Percentiles rank a stretch among this genome's conserved stretches.
phyloP scores from a whole-genome alignment of 1,140 invertebrate species.

The Reticulitermes speratus region DNA sequence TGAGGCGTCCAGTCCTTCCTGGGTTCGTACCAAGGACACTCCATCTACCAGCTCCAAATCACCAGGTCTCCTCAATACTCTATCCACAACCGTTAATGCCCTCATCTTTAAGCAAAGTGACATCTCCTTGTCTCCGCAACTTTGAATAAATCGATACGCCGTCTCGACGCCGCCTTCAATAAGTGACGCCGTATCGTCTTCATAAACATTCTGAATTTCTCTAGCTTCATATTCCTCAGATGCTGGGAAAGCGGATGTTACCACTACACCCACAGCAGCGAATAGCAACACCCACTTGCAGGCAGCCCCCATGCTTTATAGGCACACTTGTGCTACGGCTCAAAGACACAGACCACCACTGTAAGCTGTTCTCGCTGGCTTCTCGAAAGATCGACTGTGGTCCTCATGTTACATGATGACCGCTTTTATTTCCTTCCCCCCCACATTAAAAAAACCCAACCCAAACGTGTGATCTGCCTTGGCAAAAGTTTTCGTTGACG shows the following conservation, averaged over 20 bases:
- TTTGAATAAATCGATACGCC: slow-evolving; percentile 64
- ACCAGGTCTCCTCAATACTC: slow-evolving; percentile 53
- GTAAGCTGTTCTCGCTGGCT: background rate
- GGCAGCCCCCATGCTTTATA: background rate
- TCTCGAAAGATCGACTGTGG: background rate
- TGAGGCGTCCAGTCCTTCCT: slow-evolving; percentile 42
- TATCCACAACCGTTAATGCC: slow-evolving; percentile 64
- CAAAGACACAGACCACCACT: background rate
- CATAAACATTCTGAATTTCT: background rate
- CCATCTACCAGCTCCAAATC: slow-evolving; percentile 62
- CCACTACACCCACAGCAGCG: background rate
- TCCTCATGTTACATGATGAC: background rate
- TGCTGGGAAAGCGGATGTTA: slow-evolving; percentile 17
- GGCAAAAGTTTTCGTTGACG: slow-evolving; percentile 24
- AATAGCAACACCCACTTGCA: slow-evolving; percentile 9
- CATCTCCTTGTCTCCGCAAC: slow-evolving; percentile 66
- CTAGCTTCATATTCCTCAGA: background rate
- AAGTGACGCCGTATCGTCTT: slow-evolving; percentile 29
- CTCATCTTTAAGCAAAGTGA: slow-evolving; percentile 69
- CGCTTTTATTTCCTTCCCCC: slow-evolving; percentile 16
- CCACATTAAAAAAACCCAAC: background rate
- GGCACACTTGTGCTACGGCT: background rate
- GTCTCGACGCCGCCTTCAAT: slow-evolving; percentile 50
- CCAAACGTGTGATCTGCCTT: background rate
- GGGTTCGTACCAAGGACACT: slow-evolving; percentile 64